Evolutionary conservation across 2,113 vertebrate species (phyloP), one percentile per base, ranked within the genome.

Genomic region (Cephalopterus ornatus): DNA sequence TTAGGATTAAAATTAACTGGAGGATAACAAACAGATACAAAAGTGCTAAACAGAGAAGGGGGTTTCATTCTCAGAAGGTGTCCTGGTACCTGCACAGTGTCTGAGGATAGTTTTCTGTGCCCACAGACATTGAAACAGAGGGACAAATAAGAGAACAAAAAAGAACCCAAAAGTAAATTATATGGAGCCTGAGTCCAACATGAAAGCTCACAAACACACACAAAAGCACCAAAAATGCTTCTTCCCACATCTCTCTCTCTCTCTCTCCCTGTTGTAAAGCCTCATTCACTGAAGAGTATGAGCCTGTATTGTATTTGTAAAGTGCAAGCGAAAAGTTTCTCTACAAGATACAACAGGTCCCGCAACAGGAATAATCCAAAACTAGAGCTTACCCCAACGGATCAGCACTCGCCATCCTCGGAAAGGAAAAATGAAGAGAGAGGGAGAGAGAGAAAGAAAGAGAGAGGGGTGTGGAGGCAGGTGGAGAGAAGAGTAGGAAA

Each of bases 401-500:
- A 95, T 94, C 93, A 92, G 96, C 96, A 96, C 97, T 96, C 91
- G 94, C 95, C 91, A 86, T 96, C 95, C 96, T 97, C 76, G 76
- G 95, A 93, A 95, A 94, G 90, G 77, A 88, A 92, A 84, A 86
- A 55, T 12, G 68, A 96, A 87, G 71, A 85, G 63, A 96, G 76
- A 86, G 74, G 86, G 70, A 87, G 92, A 86, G 77, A 93, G 66
- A 84, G 86, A 96, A 89, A 92, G 88, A 90, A 85, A 77, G 86
- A 95, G 83, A 95, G 62, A 91, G 91, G 94, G 96, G 72, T 80
- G 67, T 83, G 91, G 96, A 97, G 90, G 96, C 89, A 96, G 92
- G 95, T 96, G 94, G 97, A 97, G 89, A 97, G 80, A 97, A 97
- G 97, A 97, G 96, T 74, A 97, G 83, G 96, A 97, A 97, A 97